Conservation (phyloP, 2,797 vertebrate genomes). For the Pristis pectinata region DNA sequence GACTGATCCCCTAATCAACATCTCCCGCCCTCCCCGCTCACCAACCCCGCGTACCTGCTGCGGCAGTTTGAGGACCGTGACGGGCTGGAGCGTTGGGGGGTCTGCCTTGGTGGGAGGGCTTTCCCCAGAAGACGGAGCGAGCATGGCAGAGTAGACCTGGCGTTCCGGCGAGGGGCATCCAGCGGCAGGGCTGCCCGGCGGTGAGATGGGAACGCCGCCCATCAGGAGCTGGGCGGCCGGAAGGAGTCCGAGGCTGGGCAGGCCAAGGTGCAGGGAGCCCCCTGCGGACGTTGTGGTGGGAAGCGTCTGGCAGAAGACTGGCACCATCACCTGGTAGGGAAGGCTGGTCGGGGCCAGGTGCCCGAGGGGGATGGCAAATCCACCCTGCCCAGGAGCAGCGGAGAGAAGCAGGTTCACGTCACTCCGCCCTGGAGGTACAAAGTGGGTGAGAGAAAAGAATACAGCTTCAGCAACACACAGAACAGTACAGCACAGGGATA, state of each 20-base stretch:
- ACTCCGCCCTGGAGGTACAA: neutral
- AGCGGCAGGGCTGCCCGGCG: neutral
- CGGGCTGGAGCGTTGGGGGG: conserved; percentile 47
- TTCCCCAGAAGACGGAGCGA: neutral
- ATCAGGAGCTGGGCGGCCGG: conserved; percentile 38
- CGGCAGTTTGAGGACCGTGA: conserved; percentile 53
- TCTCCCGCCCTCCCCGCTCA: too few species aligned
- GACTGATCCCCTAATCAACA: too few species aligned
- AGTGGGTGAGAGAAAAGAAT: neutral
- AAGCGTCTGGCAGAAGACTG: conserved; percentile 63
- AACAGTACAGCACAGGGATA: too few species aligned
- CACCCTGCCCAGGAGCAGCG: conserved; percentile 54
- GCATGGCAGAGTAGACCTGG: neutral
- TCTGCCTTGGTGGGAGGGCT: conserved; percentile 44
- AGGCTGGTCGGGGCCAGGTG: conserved; percentile 63
- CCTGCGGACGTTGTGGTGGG: conserved; percentile 48
- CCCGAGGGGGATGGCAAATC: conserved; percentile 50
- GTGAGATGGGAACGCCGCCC: neutral
- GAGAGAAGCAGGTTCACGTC: conserved; percentile 71
- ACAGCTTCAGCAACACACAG: neutral
- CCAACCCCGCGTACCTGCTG: conserved; percentile 51
- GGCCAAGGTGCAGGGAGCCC: conserved; percentile 56
- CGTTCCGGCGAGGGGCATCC: neutral
- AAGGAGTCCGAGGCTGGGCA: conserved; percentile 50
- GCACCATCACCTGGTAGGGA: conserved; percentile 72